Conservation (phyloP, 2,113 vertebrate species). For the Cyrtonyx montezumae region DNA sequence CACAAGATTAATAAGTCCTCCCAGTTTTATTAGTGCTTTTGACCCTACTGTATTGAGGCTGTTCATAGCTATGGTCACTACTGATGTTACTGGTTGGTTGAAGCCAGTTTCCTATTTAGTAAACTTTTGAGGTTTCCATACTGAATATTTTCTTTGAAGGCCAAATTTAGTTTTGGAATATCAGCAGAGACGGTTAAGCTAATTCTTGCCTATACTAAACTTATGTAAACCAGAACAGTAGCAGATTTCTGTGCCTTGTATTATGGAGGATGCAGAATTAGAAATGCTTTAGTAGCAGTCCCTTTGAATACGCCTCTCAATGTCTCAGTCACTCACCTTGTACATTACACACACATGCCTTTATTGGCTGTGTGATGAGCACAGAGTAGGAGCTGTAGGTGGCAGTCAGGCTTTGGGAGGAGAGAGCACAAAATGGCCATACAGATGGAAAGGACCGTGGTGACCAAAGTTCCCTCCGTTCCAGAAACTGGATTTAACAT, state of each 20-base stretch:
- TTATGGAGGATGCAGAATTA: neutral
- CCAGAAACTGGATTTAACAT: neutral
- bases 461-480: neutral
- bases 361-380: neutral
- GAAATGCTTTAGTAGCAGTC: neutral
- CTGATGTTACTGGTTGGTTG: neutral
- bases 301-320: neutral
- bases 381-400: neutral
- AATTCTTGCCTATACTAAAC: neutral
- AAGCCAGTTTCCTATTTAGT: neutral
- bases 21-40: neutral
- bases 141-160: neutral
- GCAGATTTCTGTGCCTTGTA: neutral
- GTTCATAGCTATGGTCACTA: neutral
- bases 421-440: neutral
- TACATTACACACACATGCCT: accelerated
- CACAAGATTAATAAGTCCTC: neutral
- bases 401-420: conserved; percentile 24
- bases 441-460: neutral
- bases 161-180: neutral
- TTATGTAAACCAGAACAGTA: neutral
- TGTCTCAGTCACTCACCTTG: neutral
- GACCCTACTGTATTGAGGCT: neutral
- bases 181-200: neutral
- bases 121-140: neutral